These are phyloP conservation scores for Drosophila mulleri DNA, from an alignment of 2,888 invertebrate genomes.

Conservation along the genomic window DNA sequence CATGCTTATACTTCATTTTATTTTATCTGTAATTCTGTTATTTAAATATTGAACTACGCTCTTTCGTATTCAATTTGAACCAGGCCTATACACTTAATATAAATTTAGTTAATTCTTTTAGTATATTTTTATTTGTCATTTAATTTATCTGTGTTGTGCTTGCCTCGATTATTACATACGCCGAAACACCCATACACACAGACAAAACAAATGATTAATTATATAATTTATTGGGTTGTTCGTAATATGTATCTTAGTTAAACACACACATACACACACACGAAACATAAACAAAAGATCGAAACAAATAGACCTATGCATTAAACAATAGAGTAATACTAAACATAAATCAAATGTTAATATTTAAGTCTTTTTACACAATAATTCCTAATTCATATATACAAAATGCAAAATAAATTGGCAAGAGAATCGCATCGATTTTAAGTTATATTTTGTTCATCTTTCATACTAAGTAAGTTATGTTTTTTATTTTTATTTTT, in stretches of 20 bases:
- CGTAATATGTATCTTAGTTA: slow-evolving; percentile 28
- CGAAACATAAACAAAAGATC: slow-evolving; percentile 18
- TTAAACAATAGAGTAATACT: slow-evolving; percentile 53
- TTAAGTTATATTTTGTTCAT: slow-evolving; percentile 47
- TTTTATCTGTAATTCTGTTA: slow-evolving; percentile 6
- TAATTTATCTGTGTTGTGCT: slow-evolving; percentile 26
- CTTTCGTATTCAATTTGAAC: slow-evolving; percentile 18
- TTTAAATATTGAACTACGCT: slow-evolving; percentile 14
- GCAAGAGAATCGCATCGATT: slow-evolving; percentile 41
- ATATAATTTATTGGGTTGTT: slow-evolving; percentile 38
- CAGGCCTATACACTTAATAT: slow-evolving; percentile 45
- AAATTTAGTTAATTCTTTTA: slow-evolving; percentile 12
- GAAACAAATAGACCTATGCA: slow-evolving; percentile 50
- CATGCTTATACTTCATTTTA: background rate
- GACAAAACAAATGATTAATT: slow-evolving; percentile 27
- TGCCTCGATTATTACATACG: slow-evolving; percentile 36
- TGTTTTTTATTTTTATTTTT: background rate
- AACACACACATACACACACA: slow-evolving; percentile 26
- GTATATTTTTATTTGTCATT: slow-evolving; percentile 1
- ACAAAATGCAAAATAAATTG: slow-evolving; percentile 6
- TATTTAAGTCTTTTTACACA: slow-evolving; percentile 46
- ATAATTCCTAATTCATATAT: slow-evolving; percentile 50
- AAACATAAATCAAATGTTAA: slow-evolving; percentile 63
- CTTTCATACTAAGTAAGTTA: slow-evolving; percentile 36
- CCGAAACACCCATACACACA: slow-evolving; percentile 14